Conservation (phyloP, 23 tunicate genomes). For the Clavelina lepadiformis region DNA sequence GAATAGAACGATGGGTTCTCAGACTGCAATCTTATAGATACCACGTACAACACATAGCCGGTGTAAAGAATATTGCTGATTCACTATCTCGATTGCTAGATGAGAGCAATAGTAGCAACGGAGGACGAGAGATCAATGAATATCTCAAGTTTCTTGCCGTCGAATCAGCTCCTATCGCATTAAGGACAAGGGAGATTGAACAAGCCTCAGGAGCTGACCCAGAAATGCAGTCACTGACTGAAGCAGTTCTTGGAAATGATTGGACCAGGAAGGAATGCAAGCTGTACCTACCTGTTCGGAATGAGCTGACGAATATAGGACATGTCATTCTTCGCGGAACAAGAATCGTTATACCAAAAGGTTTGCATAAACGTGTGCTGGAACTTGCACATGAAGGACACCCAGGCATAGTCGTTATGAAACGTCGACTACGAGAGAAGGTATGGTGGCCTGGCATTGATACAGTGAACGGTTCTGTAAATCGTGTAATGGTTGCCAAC, state of each 20-base stretch:
- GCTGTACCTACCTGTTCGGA: no score
- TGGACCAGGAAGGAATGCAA: no score
- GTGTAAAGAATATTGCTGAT: constrained; percentile 1
- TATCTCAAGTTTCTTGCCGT: no score
- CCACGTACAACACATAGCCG: background rate
- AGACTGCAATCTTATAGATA: constrained; percentile 14
- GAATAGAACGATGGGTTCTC: constrained; percentile 9
- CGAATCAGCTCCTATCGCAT: constrained; percentile 3
- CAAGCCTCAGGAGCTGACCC: background rate
- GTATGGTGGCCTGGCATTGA: constrained; percentile 25
- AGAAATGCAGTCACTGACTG: no score
- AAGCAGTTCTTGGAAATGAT: no score
- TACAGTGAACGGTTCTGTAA: constrained; percentile 18
- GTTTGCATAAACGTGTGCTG: constrained; percentile 6
- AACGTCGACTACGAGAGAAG: constrained; percentile 6
- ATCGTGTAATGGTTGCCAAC: constrained; percentile 15
- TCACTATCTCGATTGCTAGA: background rate
- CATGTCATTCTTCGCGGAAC: constrained; percentile 5
- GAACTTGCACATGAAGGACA: constrained; percentile 19
- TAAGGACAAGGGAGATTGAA: constrained; percentile 1
- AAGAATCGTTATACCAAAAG: constrained; percentile 14
- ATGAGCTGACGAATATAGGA: constrained; percentile 6
- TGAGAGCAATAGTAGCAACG: background rate
- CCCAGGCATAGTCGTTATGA: constrained; percentile 20
- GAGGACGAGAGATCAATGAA: no score